Base-by-base conservation (phyloP, 2,888 invertebrate species). In the Drosophila affinis region DNA sequence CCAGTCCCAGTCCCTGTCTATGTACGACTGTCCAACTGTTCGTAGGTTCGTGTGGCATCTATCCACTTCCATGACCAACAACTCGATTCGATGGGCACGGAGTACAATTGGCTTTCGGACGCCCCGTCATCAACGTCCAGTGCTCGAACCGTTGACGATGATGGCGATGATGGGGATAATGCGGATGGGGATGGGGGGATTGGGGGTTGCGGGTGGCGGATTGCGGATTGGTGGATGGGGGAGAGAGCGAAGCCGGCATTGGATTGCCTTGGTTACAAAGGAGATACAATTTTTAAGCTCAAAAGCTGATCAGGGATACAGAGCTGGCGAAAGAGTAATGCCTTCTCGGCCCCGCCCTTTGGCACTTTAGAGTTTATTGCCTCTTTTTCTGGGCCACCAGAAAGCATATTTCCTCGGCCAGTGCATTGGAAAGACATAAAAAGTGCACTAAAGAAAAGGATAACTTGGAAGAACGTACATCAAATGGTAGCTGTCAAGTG, bases 221-320 rank as follows among this genome's bases (percentile, higher is more conserved):
- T 21, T 21, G 21, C 21, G 21, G 21, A 3, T 21, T 21, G 21
- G 18, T 21, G 18, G 14, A 14, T 6, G 14, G 2, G 39, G 14
- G 39, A 6, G 39, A 34, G 4, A 14, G 12, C 6, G 34, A 34
- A 14, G 39, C 57, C 69, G 60, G 60, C 73, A 57, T 58, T 65
- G 71, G 75, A 72, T 72, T 74, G 71, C 75, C 74, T 46, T 46
- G 59, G 47, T 3, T 21, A 52, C 52, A 71, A 52, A 58, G 72
- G 32, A 71, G 53, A 72, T 71, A 58, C 53, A 72, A 44, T 53
- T 39, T 27, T 54, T 39, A 69, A 44, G 24, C 72, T 57, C 65
- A 46, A 48, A 58, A 58, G 71, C 65, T 57, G 65, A 74, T 72
- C 74, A 34, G 74, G 12, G 52, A 24, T 18, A n/a, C 56, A 51